Percentiles rank a stretch among this genome's conserved stretches.
Conservation (phyloP, 2,113 vertebrate species). For the Charadrius vociferus region DNA sequence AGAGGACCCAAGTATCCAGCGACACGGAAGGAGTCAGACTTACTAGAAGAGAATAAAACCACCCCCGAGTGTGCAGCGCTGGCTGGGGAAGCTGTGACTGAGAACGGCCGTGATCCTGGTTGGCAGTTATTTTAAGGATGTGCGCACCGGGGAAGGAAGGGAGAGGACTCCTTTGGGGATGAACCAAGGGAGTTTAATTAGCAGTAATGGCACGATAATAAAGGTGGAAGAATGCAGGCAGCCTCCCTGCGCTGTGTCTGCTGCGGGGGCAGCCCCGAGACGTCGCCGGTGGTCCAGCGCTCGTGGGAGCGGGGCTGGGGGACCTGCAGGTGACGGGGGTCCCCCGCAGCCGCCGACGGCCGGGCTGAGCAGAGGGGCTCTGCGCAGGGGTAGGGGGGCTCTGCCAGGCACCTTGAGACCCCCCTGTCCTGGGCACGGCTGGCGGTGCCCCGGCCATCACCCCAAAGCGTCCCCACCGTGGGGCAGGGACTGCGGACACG, state of each 20-base stretch:
- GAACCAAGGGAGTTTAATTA: neutral
- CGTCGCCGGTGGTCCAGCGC: fast-evolving
- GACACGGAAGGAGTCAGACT: neutral
- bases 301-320: fast-evolving
- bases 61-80: fast-evolving
- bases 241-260: neutral
- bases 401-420: neutral
- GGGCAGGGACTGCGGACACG: fast-evolving
- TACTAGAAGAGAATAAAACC: neutral
- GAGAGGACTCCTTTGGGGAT: neutral
- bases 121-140: neutral
- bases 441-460: neutral
- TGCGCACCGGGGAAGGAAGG: neutral
- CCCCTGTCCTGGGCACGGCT: neutral
- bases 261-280: fast-evolving
- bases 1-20: neutral
- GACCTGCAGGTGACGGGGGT: neutral
- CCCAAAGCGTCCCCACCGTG: fast-evolving
- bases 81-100: neutral
- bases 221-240: neutral
- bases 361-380: neutral
- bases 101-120: neutral
- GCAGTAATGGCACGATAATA: neutral
- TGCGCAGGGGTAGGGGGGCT: neutral
- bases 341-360: neutral